Percentiles rank a stretch among this genome's conserved stretches.
These are phyloP conservation scores for Oxyruncus cristatus DNA, from an alignment of 2,113 vertebrate genomes.

Conservation along the genomic window DNA sequence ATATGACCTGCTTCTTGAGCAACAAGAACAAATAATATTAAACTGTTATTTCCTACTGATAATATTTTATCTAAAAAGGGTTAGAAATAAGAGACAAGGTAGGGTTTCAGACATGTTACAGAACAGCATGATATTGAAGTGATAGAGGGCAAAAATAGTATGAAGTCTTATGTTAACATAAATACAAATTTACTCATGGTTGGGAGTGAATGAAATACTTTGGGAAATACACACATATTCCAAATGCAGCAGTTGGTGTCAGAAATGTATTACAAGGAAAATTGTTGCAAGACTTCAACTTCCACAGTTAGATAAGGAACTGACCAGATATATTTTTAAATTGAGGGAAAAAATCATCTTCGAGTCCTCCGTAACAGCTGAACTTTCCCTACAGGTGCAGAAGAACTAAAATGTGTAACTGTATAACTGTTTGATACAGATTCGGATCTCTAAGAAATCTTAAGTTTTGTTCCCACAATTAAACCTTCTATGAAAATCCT, in stretches of 20 bases:
- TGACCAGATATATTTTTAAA: not conserved
- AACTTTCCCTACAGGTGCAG: not conserved
- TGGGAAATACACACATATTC: not conserved
- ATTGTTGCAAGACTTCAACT: not conserved
- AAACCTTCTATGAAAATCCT: not conserved
- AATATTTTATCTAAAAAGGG: too few relatives aligned
- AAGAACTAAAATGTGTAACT: not conserved
- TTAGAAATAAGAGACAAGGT: too few relatives aligned
- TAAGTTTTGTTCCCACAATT: not conserved
- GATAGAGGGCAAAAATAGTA: too few relatives aligned
- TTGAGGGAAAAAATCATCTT: not conserved
- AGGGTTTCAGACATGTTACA: too few relatives aligned
- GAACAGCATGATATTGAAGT: too few relatives aligned
- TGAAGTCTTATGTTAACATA: not conserved
- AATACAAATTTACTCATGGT: conserved; percentile 13
- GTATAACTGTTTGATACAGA: not conserved
- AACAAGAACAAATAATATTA: too few relatives aligned
- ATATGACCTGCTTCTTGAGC: too few relatives aligned
- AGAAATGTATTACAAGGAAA: not conserved
- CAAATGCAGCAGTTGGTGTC: not conserved
- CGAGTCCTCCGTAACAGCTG: not conserved
- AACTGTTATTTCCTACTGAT: too few relatives aligned
- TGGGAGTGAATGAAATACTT: not conserved
- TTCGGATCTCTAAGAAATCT: not conserved
- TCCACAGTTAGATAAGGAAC: not conserved